Base-by-base conservation (phyloP, 2,113 vertebrate genomes). In the Halcyon senegalensis region DNA sequence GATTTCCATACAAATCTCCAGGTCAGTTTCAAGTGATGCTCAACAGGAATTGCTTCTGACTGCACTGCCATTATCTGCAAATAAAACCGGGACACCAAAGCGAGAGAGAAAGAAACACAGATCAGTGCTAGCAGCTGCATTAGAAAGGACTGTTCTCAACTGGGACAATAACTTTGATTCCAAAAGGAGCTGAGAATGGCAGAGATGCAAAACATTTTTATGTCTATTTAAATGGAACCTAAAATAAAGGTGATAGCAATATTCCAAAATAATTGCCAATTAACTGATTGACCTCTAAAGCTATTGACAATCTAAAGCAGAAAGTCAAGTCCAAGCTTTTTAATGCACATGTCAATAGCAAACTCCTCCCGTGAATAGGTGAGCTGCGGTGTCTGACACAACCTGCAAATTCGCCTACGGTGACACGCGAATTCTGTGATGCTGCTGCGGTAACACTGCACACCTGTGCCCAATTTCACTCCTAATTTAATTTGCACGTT, bases 401-500 rank as follows among this genome's bases (percentile, higher is more conserved):
- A 3, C 64, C 51, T 10, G 39, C 39, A 92, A 84, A 88, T 89
- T 41, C 0, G 4, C 69, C 89, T 55, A 14, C 0, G 0, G 86
- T 81, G 56, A 93, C 78, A 94, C 37, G 76, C 81, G 75, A 87
- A 84, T 78, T 68, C 86, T 72, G 50, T 58, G 83, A 79, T 90
- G 69, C 55, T n/a, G 30, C 77, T 72, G 76, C 62, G 92, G 76
- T 84, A 95, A 89, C 20, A 5, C 43, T 53, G 35, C 66, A 90
- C 84, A 64, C 76, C 69, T 96, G 94, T 7, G 43, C 88, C 73
- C 64, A 90, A 76, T 94, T 96, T 84, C 39, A 75, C 35, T 90
- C 60, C 80, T 93, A 89, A 94, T 94, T 75, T 78, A 92, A 96
- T 94, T 96, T 96, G 68, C 92, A 93, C 95, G 68, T 96, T 90